A percentile compares a stretch with the other conserved stretches of the same genome.
Conservation (phyloP, 2,113 vertebrate genomes). For the Hippocampus mohnikei region DNA sequence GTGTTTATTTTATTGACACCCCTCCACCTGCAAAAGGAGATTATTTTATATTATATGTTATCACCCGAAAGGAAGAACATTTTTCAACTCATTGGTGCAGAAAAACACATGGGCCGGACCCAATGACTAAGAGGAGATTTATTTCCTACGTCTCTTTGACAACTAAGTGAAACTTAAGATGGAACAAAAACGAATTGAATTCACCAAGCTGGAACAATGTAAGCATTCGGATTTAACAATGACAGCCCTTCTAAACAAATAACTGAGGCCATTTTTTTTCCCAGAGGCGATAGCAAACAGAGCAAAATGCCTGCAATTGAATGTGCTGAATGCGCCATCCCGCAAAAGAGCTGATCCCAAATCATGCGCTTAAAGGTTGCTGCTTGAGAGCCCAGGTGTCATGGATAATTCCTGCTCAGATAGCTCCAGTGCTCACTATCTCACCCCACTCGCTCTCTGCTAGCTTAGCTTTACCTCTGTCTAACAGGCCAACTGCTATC, state of each 20-base stretch:
- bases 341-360: constrained; percentile 61
- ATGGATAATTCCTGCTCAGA: constrained; percentile 68
- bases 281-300: constrained; percentile 22
- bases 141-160: constrained; percentile 44
- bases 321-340: constrained; percentile 60
- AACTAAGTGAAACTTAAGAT: constrained; percentile 61
- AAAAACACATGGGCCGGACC: constrained; percentile 46
- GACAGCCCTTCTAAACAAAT: constrained; percentile 51
- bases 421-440: constrained; percentile 59
- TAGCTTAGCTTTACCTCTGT: constrained; percentile 66
- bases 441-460: constrained; percentile 50
- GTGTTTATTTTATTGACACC: constrained; percentile 69
- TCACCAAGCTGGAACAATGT: constrained; percentile 41
- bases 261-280: constrained; percentile 28
- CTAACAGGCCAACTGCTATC: constrained; percentile 60
- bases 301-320: constrained; percentile 37
- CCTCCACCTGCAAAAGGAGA: constrained; percentile 58
- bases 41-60: constrained; percentile 66
- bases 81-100: constrained; percentile 62
- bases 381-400: constrained; percentile 69
- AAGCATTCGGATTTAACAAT: constrained; percentile 42
- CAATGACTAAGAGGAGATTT: constrained; percentile 56
- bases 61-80: constrained; percentile 50
- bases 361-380: constrained; percentile 66
- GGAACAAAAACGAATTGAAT: constrained; percentile 46